Percentiles rank a stretch among this genome's conserved stretches.
These are phyloP conservation scores for Drosophila melanica DNA, from an alignment of 1,140 invertebrate genomes.

Conservation along the genomic window DNA sequence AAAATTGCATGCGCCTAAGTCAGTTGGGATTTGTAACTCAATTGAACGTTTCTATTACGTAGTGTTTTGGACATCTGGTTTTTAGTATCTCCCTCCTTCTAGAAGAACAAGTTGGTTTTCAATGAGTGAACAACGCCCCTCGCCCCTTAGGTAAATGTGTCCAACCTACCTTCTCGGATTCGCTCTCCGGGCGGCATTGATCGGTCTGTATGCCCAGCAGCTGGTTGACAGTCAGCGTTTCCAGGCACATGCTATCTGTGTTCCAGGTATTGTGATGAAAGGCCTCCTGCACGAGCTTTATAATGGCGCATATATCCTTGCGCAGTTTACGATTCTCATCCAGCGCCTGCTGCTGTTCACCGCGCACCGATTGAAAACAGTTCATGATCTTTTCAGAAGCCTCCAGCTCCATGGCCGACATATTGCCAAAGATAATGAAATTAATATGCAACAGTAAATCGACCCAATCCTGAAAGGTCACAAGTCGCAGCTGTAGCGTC, in stretches of 20 bases:
- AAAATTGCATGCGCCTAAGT: background rate
- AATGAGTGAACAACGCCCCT: background rate
- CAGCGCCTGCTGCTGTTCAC: conserved; percentile 51
- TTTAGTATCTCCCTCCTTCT: background rate
- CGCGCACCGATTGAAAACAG: conserved; percentile 42
- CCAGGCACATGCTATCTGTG: conserved; percentile 41
- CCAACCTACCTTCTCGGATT: conserved; percentile 67
- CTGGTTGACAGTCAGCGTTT: conserved; percentile 59
- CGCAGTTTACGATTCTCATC: conserved; percentile 62
- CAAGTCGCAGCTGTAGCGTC: conserved; percentile 53
- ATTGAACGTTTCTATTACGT: background rate
- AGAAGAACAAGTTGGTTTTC: conserved; percentile 7
- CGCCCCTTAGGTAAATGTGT: background rate
- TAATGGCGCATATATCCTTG: conserved; percentile 61
- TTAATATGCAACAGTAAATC: conserved; percentile 66
- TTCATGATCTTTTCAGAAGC: conserved; percentile 49
- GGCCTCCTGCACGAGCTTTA: conserved; percentile 59
- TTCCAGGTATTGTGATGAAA: conserved; percentile 60
- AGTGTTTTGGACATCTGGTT: background rate
- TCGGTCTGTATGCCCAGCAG: conserved; percentile 41
- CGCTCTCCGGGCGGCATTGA: conserved; percentile 46
- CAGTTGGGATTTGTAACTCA: background rate
- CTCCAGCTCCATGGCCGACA: conserved; percentile 62
- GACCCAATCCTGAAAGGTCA: conserved; percentile 77
- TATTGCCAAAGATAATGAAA: conserved; percentile 53